Evolutionary conservation across 2,888 invertebrate genomes (phyloP).

Genomic region (Octonoba sinensis): DNA sequence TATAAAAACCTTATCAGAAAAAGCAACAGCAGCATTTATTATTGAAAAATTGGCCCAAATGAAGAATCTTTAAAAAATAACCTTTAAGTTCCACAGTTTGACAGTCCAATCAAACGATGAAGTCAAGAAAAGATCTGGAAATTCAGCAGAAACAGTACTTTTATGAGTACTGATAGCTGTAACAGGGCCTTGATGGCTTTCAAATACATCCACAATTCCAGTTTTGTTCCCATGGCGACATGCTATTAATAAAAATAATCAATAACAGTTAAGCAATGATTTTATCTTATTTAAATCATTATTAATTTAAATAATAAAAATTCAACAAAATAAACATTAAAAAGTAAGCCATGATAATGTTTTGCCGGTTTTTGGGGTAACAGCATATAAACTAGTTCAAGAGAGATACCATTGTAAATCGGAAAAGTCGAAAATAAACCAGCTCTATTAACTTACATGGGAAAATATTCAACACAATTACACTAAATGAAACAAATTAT

Average conservation of each 20-base stretch:
- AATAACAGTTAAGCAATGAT: not conserved
- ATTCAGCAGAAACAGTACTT: slow-evolving; percentile 86
- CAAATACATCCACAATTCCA: slow-evolving; percentile 91
- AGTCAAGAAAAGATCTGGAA: slow-evolving; percentile 94
- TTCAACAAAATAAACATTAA: not conserved
- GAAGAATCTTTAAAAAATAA: slow-evolving; percentile 69
- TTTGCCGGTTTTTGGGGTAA: no score
- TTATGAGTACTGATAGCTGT: slow-evolving; percentile 93
- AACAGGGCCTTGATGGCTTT: slow-evolving; percentile 94
- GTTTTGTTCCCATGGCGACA: slow-evolving; percentile 94
- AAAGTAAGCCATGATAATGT: no score
- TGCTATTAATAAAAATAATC: slow-evolving; percentile 74
- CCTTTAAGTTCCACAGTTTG: slow-evolving; percentile 96
- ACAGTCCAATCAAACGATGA: slow-evolving; percentile 99
- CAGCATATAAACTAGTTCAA: no score
- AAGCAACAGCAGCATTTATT: no score
- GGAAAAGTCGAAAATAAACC: no score
- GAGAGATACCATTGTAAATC: no score
- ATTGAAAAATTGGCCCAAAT: no score
- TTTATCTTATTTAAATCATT: no score
- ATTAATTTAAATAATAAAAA: not conserved
- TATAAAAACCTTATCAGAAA: no score
- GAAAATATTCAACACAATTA: no score
- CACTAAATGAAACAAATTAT: no score
- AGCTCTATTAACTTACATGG: no score